Conservation (phyloP, 2,888 invertebrate genomes). For the Mesopsocus fuscifrons region DNA sequence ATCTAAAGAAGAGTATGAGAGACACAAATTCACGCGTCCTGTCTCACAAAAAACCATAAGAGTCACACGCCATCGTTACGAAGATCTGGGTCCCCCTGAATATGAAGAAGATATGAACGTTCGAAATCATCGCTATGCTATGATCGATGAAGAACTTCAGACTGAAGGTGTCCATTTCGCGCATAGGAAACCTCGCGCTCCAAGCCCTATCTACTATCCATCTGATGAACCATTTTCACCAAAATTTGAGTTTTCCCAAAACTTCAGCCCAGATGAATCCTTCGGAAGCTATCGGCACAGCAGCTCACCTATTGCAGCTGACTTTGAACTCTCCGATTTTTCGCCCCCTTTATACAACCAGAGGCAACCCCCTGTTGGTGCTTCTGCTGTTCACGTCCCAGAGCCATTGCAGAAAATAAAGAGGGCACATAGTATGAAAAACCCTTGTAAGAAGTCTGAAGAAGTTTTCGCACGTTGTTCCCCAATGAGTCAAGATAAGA, state of each 20-base stretch:
- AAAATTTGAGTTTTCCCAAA: too few species aligned
- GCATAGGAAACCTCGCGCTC: neutral
- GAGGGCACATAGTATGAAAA: neutral
- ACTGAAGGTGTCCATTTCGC: neutral
- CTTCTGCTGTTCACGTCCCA: neutral
- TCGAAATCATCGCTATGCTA: neutral
- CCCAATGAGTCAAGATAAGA: neutral
- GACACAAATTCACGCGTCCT: too few species aligned
- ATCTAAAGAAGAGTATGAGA: too few species aligned
- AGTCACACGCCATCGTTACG: too few species aligned
- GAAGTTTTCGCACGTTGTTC: neutral
- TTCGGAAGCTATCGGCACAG: neutral
- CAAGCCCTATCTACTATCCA: neutral
- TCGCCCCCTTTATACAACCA: slow-evolving; percentile 1
- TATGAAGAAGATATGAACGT: too few species aligned
- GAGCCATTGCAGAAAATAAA: neutral
- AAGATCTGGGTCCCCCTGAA: too few species aligned
- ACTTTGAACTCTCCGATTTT: neutral
- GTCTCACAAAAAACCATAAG: too few species aligned
- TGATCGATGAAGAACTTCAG: neutral
- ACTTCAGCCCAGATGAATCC: neutral
- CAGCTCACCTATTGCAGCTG: neutral
- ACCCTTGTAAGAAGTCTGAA: neutral
- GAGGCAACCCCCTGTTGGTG: slow-evolving; percentile 3
- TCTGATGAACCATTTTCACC: too few species aligned